Evolutionary conservation across 2,797 vertebrate species (phyloP).

Genomic region (Lepus oiostolus): DNA sequence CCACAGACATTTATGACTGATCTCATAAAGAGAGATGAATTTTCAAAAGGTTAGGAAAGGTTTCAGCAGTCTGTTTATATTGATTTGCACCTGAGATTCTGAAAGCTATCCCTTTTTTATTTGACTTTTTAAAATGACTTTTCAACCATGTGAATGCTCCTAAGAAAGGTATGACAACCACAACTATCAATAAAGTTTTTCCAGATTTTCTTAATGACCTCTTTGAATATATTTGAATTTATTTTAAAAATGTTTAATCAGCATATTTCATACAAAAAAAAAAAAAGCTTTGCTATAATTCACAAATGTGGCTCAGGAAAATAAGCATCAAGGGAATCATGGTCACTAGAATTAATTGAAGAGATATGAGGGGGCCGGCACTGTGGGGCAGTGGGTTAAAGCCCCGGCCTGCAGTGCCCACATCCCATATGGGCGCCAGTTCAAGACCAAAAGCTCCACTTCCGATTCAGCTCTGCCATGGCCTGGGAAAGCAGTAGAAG

Average conservation of each 20-base stretch:
- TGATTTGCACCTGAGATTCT: slow-evolving; percentile 19
- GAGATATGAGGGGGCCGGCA: no score
- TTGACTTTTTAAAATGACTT: slow-evolving; percentile 1
- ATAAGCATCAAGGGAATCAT: background rate
- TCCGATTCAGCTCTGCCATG: no score
- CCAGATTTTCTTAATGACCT: slow-evolving; percentile 23
- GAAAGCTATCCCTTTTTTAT: slow-evolving; percentile 28
- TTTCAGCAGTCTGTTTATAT: slow-evolving; percentile 46
- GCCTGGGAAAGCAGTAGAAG: no score
- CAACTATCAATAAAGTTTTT: background rate
- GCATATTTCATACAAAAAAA: background rate
- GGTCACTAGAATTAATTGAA: background rate
- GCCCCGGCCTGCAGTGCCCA: no score
- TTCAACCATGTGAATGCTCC: background rate
- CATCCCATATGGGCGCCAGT: no score
- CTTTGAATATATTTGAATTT: background rate
- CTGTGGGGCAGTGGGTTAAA: no score
- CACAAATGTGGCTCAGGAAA: background rate
- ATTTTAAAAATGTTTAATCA: background rate
- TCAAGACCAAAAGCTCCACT: no score
- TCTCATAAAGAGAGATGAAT: slow-evolving; percentile 17
- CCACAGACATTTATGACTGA: slow-evolving; percentile 10
- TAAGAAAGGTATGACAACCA: background rate
- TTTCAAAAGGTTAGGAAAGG: slow-evolving; percentile 48
- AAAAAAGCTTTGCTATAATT: background rate